Base-by-base conservation (phyloP, 2,797 vertebrate genomes). In the Alca torda region DNA sequence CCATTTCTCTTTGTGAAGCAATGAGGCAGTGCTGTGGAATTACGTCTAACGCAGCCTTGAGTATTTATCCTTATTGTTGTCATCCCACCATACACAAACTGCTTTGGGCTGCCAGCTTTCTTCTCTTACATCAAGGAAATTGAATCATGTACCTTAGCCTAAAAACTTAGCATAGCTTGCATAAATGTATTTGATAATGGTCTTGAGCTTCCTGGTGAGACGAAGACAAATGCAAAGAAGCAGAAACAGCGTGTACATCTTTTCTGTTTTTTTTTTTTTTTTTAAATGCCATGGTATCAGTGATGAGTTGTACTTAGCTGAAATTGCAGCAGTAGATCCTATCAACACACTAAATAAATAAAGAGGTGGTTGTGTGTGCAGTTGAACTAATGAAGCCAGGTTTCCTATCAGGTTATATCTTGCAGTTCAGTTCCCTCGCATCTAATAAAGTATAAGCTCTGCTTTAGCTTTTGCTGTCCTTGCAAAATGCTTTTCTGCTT, bases 341-440 rank as follows among this genome's bases (percentile, higher is more conserved):
- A 68, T 75, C 57, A 78, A 43, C 43, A 31, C 35, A 90, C 50
- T 89, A 87, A 91, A 95, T 89, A 92, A 92, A 90, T 67, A 91
- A 95, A 70, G 9, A 86, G 45, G 13, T 77, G 12, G 16, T 65
- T 94, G 24, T 73, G 37, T 70, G 46, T 30, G 41, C 25, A 77
- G 30, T 25, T 86, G 65, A 76, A 43, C 53, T 78, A 65, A 81
- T 0, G 2, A 91, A 84, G 33, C 11, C 65, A 91, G 48, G 46
- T 92, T 87, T 91, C 61, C 63, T 88, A 51, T 51, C 73, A 79
- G 54, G 63, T 91, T 84, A 19, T 75, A 91, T 54, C 50, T 86
- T 75, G 24, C 53, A 88, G 31, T 59, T 90, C 35, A 51, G 7
- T 61, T 89, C 3, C 2, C 20, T 87, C 60, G 74, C 28, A 59